A percentile compares a stretch with the other conserved stretches of the same genome.
Conservation (phyloP, 2,797 vertebrate genomes). For the Pelobates cultripes region DNA sequence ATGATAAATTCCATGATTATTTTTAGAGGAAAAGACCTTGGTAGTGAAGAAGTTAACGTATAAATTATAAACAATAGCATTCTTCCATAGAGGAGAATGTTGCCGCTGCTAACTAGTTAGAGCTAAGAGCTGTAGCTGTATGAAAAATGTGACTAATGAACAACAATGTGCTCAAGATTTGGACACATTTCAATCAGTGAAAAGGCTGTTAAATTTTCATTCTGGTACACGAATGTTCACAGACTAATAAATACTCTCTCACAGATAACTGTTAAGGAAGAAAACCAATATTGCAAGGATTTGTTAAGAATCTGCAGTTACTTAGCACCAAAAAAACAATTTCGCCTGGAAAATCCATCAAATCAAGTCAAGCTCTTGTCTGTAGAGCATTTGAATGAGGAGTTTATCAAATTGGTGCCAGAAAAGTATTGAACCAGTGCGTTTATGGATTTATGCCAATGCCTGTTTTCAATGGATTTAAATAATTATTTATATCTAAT, state of each 20-base stretch:
- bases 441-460: constrained; percentile 18
- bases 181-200: constrained; percentile 6
- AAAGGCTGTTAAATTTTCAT: neutral
- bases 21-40: too few species aligned
- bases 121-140: neutral
- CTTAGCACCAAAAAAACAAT: constrained; percentile 35
- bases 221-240: constrained; percentile 17
- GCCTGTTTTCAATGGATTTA: constrained; percentile 28
- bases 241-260: constrained; percentile 28
- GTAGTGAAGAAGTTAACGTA: neutral
- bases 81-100: neutral
- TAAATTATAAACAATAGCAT: neutral
- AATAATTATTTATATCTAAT: constrained; percentile 7
- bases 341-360: constrained; percentile 45
- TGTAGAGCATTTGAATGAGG: constrained; percentile 36
- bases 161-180: neutral
- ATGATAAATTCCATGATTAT: too few species aligned
- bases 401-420: constrained; percentile 31
- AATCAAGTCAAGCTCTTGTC: constrained; percentile 35
- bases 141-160: neutral
- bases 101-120: neutral
- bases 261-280: constrained; percentile 39
- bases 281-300: constrained; percentile 49
- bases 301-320: constrained; percentile 46
- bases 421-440: constrained; percentile 35